Evolutionary conservation across 2,113 vertebrate genomes (phyloP), one percentile per base, ranked within the genome.

Genomic region (Pimephales promelas): DNA sequence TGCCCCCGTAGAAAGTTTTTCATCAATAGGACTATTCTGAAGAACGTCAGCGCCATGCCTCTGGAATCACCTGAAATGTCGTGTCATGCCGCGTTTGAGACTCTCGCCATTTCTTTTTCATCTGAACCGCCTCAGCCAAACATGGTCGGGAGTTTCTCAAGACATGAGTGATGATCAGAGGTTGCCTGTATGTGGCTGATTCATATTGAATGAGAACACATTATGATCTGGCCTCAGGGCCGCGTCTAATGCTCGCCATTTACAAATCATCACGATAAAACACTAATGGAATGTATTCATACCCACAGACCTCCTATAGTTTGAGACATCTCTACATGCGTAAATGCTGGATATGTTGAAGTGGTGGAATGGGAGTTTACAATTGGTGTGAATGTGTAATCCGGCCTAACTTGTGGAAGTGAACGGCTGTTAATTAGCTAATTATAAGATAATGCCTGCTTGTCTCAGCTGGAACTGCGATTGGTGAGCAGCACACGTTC

Each of bases 221-320:
- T 79, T 66, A 82, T 45, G 43, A 43, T 87, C 70, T 83, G 61
- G 83, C 86, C 82, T 83, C 84, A 83, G 85, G 86, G 85, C 75
- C 84, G 62, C 40, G 34, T 88, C 72, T 89, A 79, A 84, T 83
- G 72, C 78, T 85, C 31, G 57, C 59, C 61, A 81, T 81, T 86
- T 84, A 83, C 79, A 84, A 82, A 81, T 75, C 34, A 36, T 68
- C 47, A 83, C 71, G 84, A 88, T 76, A 72, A 83, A 83, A 66
- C 79, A 82, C 70, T 64, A 77, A 85, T 85, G 83, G 52, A 78
- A 84, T 13, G 22, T 20, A 76, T 71, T 86, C 74, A 71, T 76
- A 73, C 24, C 70, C 81, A 81, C 75, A 72, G 57, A 74, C 40
- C 11, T 40, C 26, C 28, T 72, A 59, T 62, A 47, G 28, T 52